Evolutionary conservation across 2,113 vertebrate species (phyloP).

Genomic region (Xenopus tropicalis): DNA sequence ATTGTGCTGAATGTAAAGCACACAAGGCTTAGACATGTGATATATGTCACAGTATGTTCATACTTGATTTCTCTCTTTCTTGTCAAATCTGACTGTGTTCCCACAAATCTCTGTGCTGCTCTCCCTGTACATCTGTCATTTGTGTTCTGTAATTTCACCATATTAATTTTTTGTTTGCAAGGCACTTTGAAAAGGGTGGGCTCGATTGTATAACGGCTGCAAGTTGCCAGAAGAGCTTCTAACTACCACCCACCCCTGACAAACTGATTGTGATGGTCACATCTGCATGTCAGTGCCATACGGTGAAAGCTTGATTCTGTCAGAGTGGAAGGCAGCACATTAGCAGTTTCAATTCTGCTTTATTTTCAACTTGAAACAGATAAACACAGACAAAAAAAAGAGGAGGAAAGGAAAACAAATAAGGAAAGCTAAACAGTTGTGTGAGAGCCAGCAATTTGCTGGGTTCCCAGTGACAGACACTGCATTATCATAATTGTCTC

Average conservation of each 20-base stretch:
- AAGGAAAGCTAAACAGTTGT: conserved; percentile 84
- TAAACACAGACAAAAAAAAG: conserved; percentile 60
- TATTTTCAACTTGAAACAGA: conserved; percentile 82
- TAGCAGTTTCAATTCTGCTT: conserved; percentile 80
- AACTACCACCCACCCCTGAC: conserved; percentile 59
- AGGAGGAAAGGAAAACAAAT: conserved; percentile 60
- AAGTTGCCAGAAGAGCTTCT: conserved; percentile 49
- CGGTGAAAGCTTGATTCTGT: conserved; percentile 61
- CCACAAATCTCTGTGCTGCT: neutral
- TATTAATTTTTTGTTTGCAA: conserved; percentile 40
- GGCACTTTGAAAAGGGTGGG: conserved; percentile 48
- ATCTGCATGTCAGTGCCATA: conserved; percentile 65
- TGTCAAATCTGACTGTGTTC: conserved; percentile 14
- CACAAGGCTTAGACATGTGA: neutral
- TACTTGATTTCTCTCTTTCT: neutral
- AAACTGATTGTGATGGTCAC: conserved; percentile 60
- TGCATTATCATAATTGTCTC: conserved; percentile 99
- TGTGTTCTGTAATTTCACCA: conserved; percentile 38
- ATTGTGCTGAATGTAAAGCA: conserved; percentile 2
- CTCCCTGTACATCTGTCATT: conserved; percentile 44
- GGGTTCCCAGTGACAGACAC: conserved; percentile 84
- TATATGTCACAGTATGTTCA: neutral
- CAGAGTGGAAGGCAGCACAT: conserved; percentile 71
- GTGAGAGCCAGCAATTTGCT: conserved; percentile 85
- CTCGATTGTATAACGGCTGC: conserved; percentile 51